These are phyloP conservation scores for Ormyrus labotus DNA, from an alignment of 2,888 invertebrate genomes.

Conservation along the genomic window DNA sequence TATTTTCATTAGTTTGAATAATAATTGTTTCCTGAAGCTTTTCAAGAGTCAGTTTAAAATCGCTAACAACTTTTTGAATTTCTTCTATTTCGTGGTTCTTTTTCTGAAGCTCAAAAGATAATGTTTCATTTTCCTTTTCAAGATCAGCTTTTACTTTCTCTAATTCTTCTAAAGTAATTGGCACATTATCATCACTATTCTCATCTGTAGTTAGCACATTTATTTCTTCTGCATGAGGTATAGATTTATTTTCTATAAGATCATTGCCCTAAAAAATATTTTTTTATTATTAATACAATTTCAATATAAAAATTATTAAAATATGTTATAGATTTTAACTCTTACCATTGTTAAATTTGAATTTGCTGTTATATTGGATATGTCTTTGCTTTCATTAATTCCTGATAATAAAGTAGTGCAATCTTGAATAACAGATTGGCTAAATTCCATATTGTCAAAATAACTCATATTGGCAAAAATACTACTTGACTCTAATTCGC, in stretches of 20 bases:
- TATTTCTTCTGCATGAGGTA: slow-evolving; percentile 11
- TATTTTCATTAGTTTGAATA: slow-evolving; percentile 68
- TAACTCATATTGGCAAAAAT: slow-evolving; percentile 66
- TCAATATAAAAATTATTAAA: not conserved
- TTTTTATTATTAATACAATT: not conserved
- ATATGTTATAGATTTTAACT: not conserved
- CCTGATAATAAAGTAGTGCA: slow-evolving; percentile 5
- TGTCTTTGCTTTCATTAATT: slow-evolving; percentile 47
- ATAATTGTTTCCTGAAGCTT: slow-evolving; percentile 66
- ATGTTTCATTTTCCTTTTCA: slow-evolving; percentile 64
- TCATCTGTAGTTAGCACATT: slow-evolving; percentile 14
- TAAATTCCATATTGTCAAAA: slow-evolving; percentile 63
- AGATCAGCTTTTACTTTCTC: slow-evolving; percentile 58
- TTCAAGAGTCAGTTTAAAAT: slow-evolving; percentile 66
- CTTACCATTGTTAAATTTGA: slow-evolving; percentile 42
- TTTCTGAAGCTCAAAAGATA: slow-evolving; percentile 61
- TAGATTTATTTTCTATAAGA: slow-evolving; percentile 7
- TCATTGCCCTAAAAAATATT: slow-evolving; percentile 23
- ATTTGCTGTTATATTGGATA: slow-evolving; percentile 18
- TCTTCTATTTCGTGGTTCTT: slow-evolving; percentile 67
- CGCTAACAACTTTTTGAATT: slow-evolving; percentile 64
- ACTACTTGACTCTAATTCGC: slow-evolving; percentile 63
- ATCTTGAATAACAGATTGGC: slow-evolving; percentile 46
- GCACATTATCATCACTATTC: slow-evolving; percentile 27
- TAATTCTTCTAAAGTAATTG: slow-evolving; percentile 50